A percentile compares a stretch with the other conserved stretches of the same genome.
Conservation (phyloP, 2,113 vertebrate species). For the Ailuropoda melanoleuca region DNA sequence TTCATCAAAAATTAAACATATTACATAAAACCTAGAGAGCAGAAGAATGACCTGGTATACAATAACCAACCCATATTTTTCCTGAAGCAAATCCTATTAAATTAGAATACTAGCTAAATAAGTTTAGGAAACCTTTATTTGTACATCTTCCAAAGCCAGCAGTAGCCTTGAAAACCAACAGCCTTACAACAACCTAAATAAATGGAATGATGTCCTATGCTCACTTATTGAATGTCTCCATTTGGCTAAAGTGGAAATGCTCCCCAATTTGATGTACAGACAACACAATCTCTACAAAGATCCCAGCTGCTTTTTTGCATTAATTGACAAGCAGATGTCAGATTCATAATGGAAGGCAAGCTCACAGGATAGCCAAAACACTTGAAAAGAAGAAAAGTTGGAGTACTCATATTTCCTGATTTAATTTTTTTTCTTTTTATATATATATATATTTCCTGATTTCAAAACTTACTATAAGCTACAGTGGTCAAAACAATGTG, state of each 20-base stretch:
- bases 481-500: background rate
- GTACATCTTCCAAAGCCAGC: background rate
- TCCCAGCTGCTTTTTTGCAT: background rate
- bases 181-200: background rate
- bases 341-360: background rate
- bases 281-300: background rate
- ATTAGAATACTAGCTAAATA: slow-evolving; percentile 33
- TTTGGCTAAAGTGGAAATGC: background rate
- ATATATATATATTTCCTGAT: background rate
- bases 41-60: background rate
- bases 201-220: background rate
- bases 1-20: background rate
- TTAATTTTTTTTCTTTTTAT: background rate
- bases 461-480: background rate
- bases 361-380: background rate
- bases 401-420: background rate
- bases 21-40: background rate
- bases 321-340: background rate
- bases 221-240: background rate
- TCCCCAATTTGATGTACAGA: background rate
- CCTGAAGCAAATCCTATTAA: background rate
- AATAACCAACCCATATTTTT: background rate
- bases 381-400: background rate
- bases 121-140: background rate
- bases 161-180: background rate